phyloP scores from a whole-genome alignment of 2,797 vertebrate genomes.

The Platyrinchus mystaceus region DNA sequence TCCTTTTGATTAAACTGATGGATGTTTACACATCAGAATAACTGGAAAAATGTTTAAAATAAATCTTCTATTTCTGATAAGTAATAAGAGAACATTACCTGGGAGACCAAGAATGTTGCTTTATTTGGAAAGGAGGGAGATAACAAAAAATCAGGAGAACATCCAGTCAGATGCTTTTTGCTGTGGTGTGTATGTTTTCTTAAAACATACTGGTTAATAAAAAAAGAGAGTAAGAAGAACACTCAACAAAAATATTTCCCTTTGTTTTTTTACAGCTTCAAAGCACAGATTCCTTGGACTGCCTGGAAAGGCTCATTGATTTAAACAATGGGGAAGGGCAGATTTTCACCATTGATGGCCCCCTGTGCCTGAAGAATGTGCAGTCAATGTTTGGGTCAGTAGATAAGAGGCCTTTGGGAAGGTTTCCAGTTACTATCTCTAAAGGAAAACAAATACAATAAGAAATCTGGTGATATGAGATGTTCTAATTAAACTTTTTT shows the following conservation, averaged over 20 bases:
- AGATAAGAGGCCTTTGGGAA: not conserved
- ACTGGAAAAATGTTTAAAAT: not conserved
- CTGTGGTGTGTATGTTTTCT: not conserved
- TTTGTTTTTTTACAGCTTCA: slow-evolving; percentile 81
- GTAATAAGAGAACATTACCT: not conserved
- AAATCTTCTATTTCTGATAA: not conserved
- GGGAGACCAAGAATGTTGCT: not conserved
- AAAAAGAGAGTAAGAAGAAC: not conserved
- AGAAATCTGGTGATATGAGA: not conserved
- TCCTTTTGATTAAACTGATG: not conserved
- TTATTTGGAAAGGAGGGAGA: not conserved
- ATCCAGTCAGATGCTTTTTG: not conserved
- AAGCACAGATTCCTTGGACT: slow-evolving; percentile 90
- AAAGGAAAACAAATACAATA: not conserved
- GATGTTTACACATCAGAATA: not conserved
- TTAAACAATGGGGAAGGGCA: slow-evolving; percentile 95
- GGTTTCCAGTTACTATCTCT: not conserved
- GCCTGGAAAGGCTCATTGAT: slow-evolving; percentile 89
- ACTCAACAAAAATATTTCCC: not conserved
- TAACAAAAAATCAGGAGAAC: not conserved
- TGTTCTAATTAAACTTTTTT: not conserved
- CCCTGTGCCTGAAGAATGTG: slow-evolving; percentile 94
- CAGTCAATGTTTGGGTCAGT: slow-evolving; percentile 98
- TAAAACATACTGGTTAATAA: not conserved
- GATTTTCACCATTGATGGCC: slow-evolving; percentile 94